phyloP scores from a whole-genome alignment of 2,888 invertebrate genomes.

The Lissocephala sabroskyi region DNA sequence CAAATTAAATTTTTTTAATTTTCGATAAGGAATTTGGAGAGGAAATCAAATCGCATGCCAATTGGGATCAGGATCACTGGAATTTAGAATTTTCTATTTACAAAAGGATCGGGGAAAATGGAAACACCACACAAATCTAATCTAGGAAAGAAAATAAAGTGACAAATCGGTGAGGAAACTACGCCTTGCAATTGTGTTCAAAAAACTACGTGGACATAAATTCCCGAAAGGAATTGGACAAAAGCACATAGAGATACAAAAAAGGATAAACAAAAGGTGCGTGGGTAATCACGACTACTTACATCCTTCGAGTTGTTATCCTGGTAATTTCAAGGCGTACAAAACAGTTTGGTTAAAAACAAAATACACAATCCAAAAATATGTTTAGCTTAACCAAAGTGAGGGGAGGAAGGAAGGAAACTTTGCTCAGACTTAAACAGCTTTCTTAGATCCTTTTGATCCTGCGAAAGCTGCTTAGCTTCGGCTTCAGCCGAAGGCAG shows the following conservation, averaged over 20 bases:
- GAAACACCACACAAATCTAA: no score
- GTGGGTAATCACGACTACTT: slow-evolving; percentile 25
- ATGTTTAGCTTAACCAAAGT: slow-evolving; percentile 27
- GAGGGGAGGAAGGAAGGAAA: no score
- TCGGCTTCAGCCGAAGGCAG: no score
- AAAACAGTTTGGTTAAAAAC: slow-evolving; percentile 42
- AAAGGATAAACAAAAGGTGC: slow-evolving; percentile 11
- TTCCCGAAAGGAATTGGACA: no score
- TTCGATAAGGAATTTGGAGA: slow-evolving; percentile 11
- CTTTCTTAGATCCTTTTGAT: slow-evolving; percentile 4
- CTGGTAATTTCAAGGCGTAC: slow-evolving; percentile 41
- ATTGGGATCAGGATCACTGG: background rate
- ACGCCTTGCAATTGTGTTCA: no score
- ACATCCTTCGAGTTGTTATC: slow-evolving; percentile 70
- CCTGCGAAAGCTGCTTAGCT: background rate
- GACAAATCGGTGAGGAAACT: no score
- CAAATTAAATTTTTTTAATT: slow-evolving; percentile 11
- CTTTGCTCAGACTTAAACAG: slow-evolving; percentile 1
- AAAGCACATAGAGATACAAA: no score
- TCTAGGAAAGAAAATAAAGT: no score
- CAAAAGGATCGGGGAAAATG: background rate
- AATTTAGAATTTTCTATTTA: background rate
- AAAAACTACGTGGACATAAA: no score
- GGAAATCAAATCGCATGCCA: slow-evolving; percentile 8
- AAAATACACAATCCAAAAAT: slow-evolving; percentile 46